Conservation (phyloP, 2,113 vertebrate genomes). For the Beaufortia kweichowensis region DNA sequence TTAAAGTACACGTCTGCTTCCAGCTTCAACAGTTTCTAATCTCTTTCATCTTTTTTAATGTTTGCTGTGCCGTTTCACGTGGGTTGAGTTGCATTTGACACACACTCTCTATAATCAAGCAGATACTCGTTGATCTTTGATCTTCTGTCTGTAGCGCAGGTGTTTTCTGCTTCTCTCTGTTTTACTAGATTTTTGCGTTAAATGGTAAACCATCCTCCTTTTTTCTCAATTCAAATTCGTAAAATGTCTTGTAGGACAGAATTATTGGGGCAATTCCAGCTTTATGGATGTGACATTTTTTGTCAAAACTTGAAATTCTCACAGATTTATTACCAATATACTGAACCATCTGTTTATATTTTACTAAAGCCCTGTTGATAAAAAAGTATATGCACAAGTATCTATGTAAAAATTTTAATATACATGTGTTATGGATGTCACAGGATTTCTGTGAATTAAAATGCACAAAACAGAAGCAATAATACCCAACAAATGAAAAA, state of each 20-base stretch:
- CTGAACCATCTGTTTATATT: too few species aligned
- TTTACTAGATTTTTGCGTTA: neutral
- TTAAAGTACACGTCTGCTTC: neutral
- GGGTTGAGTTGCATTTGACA: slow-evolving; percentile 16
- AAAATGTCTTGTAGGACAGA: neutral
- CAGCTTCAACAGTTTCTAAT: neutral
- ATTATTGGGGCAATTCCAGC: too few species aligned
- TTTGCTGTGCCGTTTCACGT: neutral
- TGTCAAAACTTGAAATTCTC: too few species aligned
- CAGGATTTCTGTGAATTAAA: too few species aligned
- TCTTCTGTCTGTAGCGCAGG: neutral
- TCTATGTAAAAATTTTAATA: too few species aligned
- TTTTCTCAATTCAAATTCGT: neutral
- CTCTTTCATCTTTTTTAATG: slow-evolving; percentile 4
- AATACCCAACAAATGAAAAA: too few species aligned
- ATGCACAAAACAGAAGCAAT: too few species aligned
- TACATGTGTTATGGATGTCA: too few species aligned
- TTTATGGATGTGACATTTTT: too few species aligned
- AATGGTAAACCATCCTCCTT: neutral
- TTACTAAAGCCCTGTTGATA: too few species aligned
- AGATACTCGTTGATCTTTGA: slow-evolving; percentile 6
- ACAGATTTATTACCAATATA: too few species aligned
- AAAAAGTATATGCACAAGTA: too few species aligned
- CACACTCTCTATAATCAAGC: neutral
- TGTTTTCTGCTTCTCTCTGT: neutral